Evolutionary conservation across 2,797 vertebrate genomes (phyloP), one percentile per base, ranked within the genome.

Genomic region (Etheostoma perlongum): DNA sequence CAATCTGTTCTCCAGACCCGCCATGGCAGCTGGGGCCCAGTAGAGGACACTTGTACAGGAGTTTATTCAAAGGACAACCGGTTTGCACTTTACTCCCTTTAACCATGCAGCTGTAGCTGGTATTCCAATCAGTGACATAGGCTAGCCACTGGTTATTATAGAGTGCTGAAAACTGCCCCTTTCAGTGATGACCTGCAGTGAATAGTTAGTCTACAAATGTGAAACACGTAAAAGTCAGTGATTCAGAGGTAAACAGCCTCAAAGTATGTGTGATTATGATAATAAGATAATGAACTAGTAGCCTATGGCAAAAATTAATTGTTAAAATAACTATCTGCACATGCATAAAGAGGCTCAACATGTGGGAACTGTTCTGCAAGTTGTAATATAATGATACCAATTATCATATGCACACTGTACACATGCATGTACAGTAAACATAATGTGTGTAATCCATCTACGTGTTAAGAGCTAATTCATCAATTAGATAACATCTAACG

Each of bases 1-100:
- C 92, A 86, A 90, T 87, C 86, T 80, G 84, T 78, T 80, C 76
- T 76, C 23, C 78, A 53, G 77, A 66, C 64, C 81, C 70, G 65
- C 76, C 82, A 72, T 67, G 82, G 83, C 81, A 88, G 88, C 88
- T 82, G 84, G 71, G 82, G 77, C 83, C 84, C 58, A 4, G 66
- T 3, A 73, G 48, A 76, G 67, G 75, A 84, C 81, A n/a, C 71
- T 48, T 0, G 15, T 12, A 15, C 68, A 5, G 21, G 18, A 30
- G 72, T 83, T 65, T 76, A 79, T 62, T 69, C 36, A 49, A 14
- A 74, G 77, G 68, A 67, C 76, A 68, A n/a, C 21, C 63, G 13
- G 21, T 67, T 79, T 76, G 60, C 23, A 59, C 76, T 36, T 66
- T 23, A 15, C 14, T 47, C 40, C 12, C 33, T 73, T 68, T 19